These are phyloP conservation scores for Sycobia sp. DNA, from an alignment of 1,140 invertebrate genomes.

Conservation along the genomic window DNA sequence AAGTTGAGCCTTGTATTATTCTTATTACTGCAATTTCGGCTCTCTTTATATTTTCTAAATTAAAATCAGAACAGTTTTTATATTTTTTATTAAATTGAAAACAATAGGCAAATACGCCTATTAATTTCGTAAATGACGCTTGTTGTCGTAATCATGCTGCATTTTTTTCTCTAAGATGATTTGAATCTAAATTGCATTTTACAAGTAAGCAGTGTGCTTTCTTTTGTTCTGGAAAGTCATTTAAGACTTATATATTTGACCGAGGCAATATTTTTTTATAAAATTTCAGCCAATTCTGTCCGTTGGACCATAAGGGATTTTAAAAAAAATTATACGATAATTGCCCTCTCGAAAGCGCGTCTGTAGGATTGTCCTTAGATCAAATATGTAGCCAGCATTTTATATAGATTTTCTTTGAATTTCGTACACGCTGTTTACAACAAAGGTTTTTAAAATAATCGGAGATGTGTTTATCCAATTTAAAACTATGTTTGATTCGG, in stretches of 20 bases:
- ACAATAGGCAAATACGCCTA: too few species aligned
- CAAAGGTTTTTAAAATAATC: conserved; percentile 47
- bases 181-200: not conserved
- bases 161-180: not conserved
- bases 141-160: too few species aligned
- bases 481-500: not conserved
- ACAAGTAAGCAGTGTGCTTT: not conserved
- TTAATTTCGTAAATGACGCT: too few species aligned
- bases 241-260: not conserved
- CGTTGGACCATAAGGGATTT: conserved; percentile 1
- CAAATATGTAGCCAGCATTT: conserved; percentile 24
- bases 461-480: conserved; percentile 11
- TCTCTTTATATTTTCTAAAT: not conserved
- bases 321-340: not conserved
- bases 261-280: not conserved
- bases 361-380: too few species aligned
- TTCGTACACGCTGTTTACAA: conserved; percentile 48
- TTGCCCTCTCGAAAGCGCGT: conserved; percentile 39
- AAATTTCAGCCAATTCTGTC: not conserved
- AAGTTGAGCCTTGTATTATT: not conserved
- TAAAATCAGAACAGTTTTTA: not conserved
- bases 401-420: not conserved
- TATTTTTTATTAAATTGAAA: not conserved
- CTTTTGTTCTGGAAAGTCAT: not conserved
- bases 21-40: not conserved